Conservation (phyloP, 2,113 vertebrate genomes). For the Ceuthmochares aereus region DNA sequence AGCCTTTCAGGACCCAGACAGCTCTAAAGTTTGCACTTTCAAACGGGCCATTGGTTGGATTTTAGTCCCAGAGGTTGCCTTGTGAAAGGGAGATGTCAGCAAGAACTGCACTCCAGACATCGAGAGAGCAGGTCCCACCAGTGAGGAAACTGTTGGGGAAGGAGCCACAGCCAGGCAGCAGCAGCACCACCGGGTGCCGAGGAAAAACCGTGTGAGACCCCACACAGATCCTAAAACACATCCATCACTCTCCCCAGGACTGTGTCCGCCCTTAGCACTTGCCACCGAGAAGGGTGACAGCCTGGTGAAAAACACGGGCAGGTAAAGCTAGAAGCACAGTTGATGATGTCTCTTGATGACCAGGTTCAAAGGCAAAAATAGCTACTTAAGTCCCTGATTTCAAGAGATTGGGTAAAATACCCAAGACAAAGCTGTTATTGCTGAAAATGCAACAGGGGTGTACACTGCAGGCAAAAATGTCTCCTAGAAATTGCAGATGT, state of each 20-base stretch:
- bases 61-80: background rate
- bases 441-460: background rate
- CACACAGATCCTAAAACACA: background rate
- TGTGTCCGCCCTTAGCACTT: fast-evolving
- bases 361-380: background rate
- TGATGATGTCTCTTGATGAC: background rate
- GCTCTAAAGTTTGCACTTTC: background rate
- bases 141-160: fast-evolving
- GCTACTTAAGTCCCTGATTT: background rate
- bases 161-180: background rate
- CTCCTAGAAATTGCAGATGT: background rate
- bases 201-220: background rate
- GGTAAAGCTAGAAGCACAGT: background rate
- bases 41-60: background rate
- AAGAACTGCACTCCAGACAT: fast-evolving
- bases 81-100: fast-evolving
- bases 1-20: background rate
- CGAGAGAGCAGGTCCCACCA: background rate
- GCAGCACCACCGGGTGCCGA: background rate
- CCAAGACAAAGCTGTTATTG: background rate
- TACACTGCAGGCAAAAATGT: background rate
- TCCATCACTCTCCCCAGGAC: background rate
- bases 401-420: background rate
- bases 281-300: background rate
- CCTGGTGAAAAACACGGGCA: background rate